A percentile compares a stretch with the other conserved stretches of the same genome.
Conservation (phyloP, 2,113 vertebrate species). For the Elachura formosa region DNA sequence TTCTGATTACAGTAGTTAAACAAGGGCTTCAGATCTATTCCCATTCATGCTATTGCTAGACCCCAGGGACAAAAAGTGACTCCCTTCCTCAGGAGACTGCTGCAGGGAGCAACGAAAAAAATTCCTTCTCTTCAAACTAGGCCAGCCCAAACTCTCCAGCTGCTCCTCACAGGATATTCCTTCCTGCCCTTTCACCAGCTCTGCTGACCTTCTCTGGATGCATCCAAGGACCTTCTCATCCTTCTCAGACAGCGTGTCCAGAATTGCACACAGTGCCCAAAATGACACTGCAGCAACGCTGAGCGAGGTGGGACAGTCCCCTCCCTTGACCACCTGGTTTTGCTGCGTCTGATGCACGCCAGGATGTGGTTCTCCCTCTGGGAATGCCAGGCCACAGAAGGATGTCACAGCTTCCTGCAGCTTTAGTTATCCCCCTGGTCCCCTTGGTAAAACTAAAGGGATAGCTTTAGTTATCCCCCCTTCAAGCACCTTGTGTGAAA, state of each 20-base stretch:
- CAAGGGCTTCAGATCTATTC: background rate
- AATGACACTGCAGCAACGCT: accelerated
- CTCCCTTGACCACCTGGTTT: background rate
- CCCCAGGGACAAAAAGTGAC: background rate
- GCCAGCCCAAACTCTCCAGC: background rate
- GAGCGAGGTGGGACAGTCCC: background rate
- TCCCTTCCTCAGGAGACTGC: background rate
- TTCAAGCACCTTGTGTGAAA: background rate
- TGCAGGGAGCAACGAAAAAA: background rate
- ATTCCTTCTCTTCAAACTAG: background rate
- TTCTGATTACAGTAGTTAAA: background rate
- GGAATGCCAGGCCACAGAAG: background rate
- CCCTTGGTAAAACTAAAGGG: too few relatives aligned
- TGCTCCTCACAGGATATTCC: background rate
- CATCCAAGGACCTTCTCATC: background rate
- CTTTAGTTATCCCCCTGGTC: background rate
- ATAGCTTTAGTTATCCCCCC: background rate
- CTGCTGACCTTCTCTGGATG: background rate
- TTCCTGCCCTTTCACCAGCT: background rate
- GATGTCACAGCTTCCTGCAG: background rate
- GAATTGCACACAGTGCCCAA: accelerated
- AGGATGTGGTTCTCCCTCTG: background rate
- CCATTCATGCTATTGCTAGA: accelerated
- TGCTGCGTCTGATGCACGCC: background rate
- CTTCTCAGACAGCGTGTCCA: background rate